Percentiles rank a stretch among this genome's conserved stretches.
Conservation (phyloP, 2,113 vertebrate species). For the Suricata suricatta region DNA sequence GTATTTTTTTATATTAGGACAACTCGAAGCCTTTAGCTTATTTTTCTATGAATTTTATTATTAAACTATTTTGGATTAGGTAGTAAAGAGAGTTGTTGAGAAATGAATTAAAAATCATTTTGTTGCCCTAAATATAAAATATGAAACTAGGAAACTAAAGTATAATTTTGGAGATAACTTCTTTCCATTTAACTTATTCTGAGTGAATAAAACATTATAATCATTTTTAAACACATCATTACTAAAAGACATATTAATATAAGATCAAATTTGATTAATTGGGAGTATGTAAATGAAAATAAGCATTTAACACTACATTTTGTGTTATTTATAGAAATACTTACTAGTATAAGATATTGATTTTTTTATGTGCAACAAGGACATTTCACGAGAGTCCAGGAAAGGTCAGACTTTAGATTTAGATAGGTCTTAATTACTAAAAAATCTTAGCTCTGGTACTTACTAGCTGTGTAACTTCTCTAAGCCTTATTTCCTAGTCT, state of each 20-base stretch:
- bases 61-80: not conserved
- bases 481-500: slow-evolving; percentile 11
- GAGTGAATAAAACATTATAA: not conserved
- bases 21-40: not conserved
- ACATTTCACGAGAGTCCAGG: not conserved
- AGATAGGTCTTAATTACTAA: not conserved
- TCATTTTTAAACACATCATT: not conserved
- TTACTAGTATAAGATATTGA: not conserved
- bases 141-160: not conserved
- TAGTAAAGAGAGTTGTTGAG: not conserved
- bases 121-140: slow-evolving; percentile 37
- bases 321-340: slow-evolving; percentile 8
- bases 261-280: not conserved
- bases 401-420: not conserved
- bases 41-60: not conserved
- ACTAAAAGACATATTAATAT: not conserved
- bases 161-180: slow-evolving; percentile 12
- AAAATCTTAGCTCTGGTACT: not conserved
- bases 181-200: not conserved
- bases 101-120: slow-evolving; percentile 11
- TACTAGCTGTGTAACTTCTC: not conserved
- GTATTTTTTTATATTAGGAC: slow-evolving; percentile 79
- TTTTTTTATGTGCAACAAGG: not conserved
- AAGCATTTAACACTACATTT: not conserved
- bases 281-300: not conserved